phyloP scores from a whole-genome alignment of 1,140 invertebrate genomes.

The Drosophila virilis region DNA sequence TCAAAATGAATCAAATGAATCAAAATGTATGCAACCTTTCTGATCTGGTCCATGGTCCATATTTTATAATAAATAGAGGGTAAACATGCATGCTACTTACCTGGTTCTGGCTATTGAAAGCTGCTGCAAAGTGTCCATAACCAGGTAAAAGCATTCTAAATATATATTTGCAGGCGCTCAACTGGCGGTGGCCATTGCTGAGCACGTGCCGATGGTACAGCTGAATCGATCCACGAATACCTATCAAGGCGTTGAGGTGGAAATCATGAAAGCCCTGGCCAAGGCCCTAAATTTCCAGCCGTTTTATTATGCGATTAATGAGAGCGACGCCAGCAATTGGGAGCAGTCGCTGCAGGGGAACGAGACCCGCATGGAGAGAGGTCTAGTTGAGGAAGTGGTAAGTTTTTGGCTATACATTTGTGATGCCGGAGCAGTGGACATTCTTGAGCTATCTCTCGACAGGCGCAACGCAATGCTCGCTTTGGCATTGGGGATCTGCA shows the following conservation, averaged over 20 bases:
- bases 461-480: conserved; percentile 86
- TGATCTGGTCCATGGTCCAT: no score
- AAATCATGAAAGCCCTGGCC: conserved; percentile 88
- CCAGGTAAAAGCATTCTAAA: conserved; percentile 63
- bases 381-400: conserved; percentile 89
- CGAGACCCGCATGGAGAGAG: conserved; percentile 75
- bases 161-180: conserved; percentile 83
- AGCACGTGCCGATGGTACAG: conserved; percentile 89
- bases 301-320: conserved; percentile 87
- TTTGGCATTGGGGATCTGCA: conserved; percentile 91
- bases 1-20: no score
- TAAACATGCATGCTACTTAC: no score
- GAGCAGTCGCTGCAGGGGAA: conserved; percentile 85
- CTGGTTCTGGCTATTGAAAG: no score
- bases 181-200: conserved; percentile 87
- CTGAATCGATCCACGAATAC: conserved; percentile 80
- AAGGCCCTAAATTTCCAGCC: conserved; percentile 89
- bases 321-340: conserved; percentile 87
- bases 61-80: no score
- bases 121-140: no score
- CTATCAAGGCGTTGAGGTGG: conserved; percentile 87
- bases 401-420: neutral
- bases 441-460: no score
- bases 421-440: neutral
- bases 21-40: no score